A percentile compares a stretch with the other conserved stretches of the same genome.
Conservation (phyloP, 1,140 invertebrate species). For the Neuroterus valhalla region DNA sequence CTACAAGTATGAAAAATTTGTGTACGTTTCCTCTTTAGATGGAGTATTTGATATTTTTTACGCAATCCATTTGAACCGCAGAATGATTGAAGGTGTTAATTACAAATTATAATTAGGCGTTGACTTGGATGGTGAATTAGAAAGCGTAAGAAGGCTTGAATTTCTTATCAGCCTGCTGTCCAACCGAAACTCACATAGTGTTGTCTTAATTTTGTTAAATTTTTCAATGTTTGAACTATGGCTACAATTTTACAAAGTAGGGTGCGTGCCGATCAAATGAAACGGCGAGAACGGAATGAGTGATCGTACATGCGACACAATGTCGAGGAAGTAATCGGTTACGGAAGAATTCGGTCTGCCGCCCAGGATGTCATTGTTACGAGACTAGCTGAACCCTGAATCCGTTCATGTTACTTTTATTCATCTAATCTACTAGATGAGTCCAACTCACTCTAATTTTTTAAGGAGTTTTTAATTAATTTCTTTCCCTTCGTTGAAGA, state of each 20-base stretch:
- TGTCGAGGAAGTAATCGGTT: conserved; percentile 47
- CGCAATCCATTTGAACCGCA: conserved; percentile 4
- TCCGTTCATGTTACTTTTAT: conserved; percentile 36
- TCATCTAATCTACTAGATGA: not conserved
- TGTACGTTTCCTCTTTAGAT: not conserved
- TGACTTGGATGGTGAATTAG: conserved; percentile 5
- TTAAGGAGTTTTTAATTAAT: not conserved
- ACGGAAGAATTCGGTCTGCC: conserved; percentile 37
- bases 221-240: not conserved
- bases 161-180: not conserved
- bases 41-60: conserved; percentile 10
- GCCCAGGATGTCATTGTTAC: conserved; percentile 37
- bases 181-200: not conserved
- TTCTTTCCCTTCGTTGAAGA: too few relatives aligned
- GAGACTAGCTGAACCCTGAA: conserved; percentile 35
- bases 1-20: not conserved
- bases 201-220: not conserved
- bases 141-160: conserved; percentile 20
- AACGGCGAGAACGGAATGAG: not conserved
- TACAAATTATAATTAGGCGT: not conserved
- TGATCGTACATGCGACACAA: conserved; percentile 35
- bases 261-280: not conserved
- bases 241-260: not conserved
- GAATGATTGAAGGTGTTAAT: conserved; percentile 17
- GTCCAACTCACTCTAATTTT: not conserved